Percentiles rank a stretch among this genome's conserved stretches.
Evolutionary conservation across 2,113 vertebrate genomes (phyloP).

Genomic region (Austrofundulus limnaeus): DNA sequence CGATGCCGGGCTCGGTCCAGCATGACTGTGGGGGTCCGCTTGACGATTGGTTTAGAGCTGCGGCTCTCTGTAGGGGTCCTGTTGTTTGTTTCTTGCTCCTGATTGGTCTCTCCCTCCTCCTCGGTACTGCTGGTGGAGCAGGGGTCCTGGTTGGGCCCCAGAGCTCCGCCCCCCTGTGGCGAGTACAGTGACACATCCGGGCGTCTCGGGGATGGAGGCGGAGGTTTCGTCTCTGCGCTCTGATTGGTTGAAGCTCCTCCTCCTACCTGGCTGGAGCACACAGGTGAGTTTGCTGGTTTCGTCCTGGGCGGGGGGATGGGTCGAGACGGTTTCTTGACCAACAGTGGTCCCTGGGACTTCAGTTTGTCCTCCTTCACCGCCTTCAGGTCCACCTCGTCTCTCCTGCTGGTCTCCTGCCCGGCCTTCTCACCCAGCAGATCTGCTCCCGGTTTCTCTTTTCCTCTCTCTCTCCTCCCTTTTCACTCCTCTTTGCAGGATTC

Average conservation of each 20-base stretch:
- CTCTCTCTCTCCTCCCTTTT: slow-evolving; percentile 36
- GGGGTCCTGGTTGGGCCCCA: slow-evolving; percentile 83
- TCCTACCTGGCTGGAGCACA: slow-evolving; percentile 8
- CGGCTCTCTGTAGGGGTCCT: slow-evolving; percentile 44
- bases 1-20: slow-evolving; percentile 87
- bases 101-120: slow-evolving; percentile 83
- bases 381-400: slow-evolving; percentile 20
- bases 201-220: slow-evolving; percentile 7
- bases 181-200: slow-evolving; percentile 82
- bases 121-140: slow-evolving; percentile 92
- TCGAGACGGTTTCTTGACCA: slow-evolving; percentile 50
- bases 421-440: slow-evolving; percentile 25
- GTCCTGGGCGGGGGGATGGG: slow-evolving; percentile 85
- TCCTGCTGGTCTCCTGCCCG: slow-evolving; percentile 18
- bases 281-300: slow-evolving; percentile 42
- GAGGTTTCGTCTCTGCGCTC: slow-evolving; percentile 22
- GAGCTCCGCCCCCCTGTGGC: slow-evolving; percentile 64
- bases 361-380: slow-evolving; percentile 34
- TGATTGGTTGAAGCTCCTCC: slow-evolving; percentile 35
- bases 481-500: slow-evolving; percentile 32
- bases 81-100: slow-evolving; percentile 45
- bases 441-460: slow-evolving; percentile 26
- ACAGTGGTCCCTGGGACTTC: background rate
- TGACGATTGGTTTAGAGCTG: slow-evolving; percentile 61
- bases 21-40: slow-evolving; percentile 83